Evolutionary conservation across 2,797 vertebrate genomes (phyloP).

Genomic region (Petrocephalus sullivani): DNA sequence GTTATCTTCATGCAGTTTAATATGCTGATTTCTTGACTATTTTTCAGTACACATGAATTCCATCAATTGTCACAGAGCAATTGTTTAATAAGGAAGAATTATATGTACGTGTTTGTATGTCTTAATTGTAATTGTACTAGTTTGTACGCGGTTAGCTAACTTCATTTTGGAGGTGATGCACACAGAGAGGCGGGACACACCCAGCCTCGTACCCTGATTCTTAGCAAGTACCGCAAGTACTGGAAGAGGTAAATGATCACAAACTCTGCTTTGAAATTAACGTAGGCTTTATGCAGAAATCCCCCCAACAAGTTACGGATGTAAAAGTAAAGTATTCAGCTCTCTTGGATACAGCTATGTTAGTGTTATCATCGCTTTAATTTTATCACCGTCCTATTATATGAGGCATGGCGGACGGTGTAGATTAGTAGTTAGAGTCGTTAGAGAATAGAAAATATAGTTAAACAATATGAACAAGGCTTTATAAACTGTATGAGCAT

Average conservation of each 20-base stretch:
- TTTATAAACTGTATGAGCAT: constrained; percentile 1
- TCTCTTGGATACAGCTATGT: background rate
- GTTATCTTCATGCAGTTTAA: background rate
- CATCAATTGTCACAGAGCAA: background rate
- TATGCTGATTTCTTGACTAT: background rate
- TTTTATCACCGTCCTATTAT: background rate
- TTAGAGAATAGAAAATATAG: background rate
- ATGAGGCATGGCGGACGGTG: background rate
- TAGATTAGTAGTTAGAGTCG: background rate
- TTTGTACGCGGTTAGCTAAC: background rate
- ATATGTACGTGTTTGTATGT: background rate
- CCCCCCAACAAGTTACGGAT: background rate
- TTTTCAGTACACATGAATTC: background rate
- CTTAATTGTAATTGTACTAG: background rate
- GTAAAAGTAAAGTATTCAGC: too few relatives aligned
- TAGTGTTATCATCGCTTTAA: background rate
- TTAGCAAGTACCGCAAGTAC: background rate
- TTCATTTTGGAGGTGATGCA: background rate
- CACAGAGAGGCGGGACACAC: background rate
- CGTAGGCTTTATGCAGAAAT: background rate
- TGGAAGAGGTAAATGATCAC: background rate
- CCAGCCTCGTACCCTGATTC: background rate
- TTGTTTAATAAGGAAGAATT: background rate
- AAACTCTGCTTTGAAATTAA: background rate
- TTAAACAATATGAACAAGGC: background rate